A percentile compares a stretch with the other conserved stretches of the same genome.
Conservation (phyloP, 2,113 vertebrate genomes). For the Indri indri region DNA sequence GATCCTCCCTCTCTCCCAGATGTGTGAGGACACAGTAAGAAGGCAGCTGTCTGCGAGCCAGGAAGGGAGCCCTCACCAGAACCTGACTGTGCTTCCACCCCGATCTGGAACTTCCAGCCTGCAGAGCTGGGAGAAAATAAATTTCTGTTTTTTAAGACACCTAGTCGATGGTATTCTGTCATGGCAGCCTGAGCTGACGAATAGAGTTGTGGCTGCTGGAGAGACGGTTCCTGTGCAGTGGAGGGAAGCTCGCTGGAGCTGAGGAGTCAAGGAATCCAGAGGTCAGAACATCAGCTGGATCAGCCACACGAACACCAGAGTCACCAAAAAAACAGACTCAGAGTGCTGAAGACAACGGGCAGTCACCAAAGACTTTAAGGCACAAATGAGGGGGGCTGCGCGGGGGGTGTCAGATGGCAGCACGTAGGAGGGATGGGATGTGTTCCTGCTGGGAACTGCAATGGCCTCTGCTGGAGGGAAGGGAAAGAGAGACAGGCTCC, state of each 20-base stretch:
- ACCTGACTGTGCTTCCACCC: too few species aligned
- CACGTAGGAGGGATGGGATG: neutral
- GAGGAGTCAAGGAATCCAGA: neutral
- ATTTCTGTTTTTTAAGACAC: neutral
- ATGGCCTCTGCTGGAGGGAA: neutral
- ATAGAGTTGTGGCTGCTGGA: neutral
- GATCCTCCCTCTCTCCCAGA: too few species aligned
- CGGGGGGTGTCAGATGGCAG: neutral
- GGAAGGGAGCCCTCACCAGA: neutral
- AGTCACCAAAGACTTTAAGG: neutral
- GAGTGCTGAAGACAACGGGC: neutral
- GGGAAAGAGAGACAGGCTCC: neutral
- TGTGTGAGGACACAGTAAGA: neutral
- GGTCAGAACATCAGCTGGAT: neutral
- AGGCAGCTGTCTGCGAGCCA: neutral
- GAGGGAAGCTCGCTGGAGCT: neutral
- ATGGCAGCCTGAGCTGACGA: neutral
- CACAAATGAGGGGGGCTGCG: neutral
- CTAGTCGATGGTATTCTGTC: neutral
- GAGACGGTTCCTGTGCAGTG: neutral
- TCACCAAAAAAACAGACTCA: neutral
- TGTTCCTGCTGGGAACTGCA: neutral
- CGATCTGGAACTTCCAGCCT: neutral
- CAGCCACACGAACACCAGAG: neutral
- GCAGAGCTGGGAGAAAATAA: neutral